These are phyloP conservation scores for Zosterops borbonicus DNA, from an alignment of 2,113 vertebrate genomes.

Conservation along the genomic window DNA sequence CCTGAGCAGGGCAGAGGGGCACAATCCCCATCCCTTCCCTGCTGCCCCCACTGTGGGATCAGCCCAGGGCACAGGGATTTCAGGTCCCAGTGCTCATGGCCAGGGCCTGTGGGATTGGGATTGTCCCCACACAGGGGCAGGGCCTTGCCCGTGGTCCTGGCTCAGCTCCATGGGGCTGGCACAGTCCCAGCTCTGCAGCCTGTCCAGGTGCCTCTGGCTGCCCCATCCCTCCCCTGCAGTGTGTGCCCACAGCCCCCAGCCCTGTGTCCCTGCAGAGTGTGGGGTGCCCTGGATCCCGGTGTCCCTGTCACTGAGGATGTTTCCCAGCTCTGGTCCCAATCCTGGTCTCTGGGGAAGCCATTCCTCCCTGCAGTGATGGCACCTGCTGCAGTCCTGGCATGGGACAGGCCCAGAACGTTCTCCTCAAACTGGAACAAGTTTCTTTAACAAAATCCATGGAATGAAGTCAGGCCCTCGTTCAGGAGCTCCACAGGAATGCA, in stretches of 20 bases:
- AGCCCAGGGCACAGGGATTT: background rate
- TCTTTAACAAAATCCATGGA: background rate
- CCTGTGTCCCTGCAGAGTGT: fast-evolving
- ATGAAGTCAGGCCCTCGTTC: fast-evolving
- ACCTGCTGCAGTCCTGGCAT: fast-evolving
- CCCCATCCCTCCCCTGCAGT: background rate
- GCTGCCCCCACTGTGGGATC: background rate
- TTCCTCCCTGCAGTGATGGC: background rate
- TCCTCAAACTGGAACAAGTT: background rate
- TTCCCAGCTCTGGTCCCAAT: background rate
- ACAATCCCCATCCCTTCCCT: background rate
- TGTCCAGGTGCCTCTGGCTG: background rate
- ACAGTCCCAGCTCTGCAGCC: background rate
- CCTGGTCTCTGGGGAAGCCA: background rate
- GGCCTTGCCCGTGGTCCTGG: background rate
- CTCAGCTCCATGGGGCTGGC: background rate
- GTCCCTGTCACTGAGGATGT: background rate
- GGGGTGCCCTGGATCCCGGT: background rate
- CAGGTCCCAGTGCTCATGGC: background rate
- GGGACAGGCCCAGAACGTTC: background rate
- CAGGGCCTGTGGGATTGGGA: too few relatives aligned
- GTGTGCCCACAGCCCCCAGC: background rate
- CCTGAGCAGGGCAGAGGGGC: background rate
- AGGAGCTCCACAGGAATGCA: background rate
- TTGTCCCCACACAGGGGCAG: too few relatives aligned